phyloP scores from a whole-genome alignment of 2,113 vertebrate species.

The Rhinoptilus africanus region DNA sequence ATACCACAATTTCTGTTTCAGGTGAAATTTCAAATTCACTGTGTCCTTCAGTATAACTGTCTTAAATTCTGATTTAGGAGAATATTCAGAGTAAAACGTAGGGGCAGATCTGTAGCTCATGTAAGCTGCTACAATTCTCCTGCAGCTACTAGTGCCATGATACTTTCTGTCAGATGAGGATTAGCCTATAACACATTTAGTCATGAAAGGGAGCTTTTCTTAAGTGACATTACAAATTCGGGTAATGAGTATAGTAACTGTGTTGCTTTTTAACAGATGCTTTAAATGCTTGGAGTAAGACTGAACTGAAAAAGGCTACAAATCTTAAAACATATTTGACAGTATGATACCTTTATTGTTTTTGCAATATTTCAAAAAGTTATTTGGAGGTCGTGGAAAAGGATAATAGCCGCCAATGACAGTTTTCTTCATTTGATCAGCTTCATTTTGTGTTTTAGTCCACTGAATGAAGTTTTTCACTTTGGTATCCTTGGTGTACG shows the following conservation, averaged over 20 bases:
- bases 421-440: constrained; percentile 73
- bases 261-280: background rate
- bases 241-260: background rate
- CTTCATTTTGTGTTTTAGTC: constrained; percentile 81
- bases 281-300: background rate
- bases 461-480: constrained; percentile 87
- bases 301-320: background rate
- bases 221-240: background rate
- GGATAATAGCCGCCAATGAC: constrained; percentile 85
- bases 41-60: background rate
- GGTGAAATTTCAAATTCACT: background rate
- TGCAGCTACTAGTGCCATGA: background rate
- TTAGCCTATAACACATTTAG: background rate
- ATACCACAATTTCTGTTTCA: background rate
- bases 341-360: constrained; percentile 71
- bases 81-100: background rate
- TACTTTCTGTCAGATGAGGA: background rate
- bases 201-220: background rate
- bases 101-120: background rate
- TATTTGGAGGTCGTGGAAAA: constrained; percentile 79
- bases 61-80: background rate
- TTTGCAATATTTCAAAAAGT: constrained; percentile 74
- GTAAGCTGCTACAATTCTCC: background rate
- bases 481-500: constrained; percentile 77
- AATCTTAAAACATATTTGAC: background rate